A percentile compares a stretch with the other conserved stretches of the same genome.
Conservation (phyloP, 2,113 vertebrate species). For the Muntiacus muntjak region DNA sequence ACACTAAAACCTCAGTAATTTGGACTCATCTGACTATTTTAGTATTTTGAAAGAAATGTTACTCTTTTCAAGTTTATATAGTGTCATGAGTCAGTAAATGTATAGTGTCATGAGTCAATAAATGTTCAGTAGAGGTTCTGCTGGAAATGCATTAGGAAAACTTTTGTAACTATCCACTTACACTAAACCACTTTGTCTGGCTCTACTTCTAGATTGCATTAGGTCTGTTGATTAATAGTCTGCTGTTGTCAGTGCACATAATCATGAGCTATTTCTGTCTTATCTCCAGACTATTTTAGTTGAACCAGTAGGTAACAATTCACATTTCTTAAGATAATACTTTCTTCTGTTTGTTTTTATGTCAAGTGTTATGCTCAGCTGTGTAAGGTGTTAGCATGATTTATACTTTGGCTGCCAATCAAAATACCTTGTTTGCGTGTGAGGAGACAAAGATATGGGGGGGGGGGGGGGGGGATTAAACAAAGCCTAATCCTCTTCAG, state of each 20-base stretch:
- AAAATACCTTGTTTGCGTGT: not conserved
- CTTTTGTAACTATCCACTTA: not conserved
- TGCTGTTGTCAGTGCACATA: not conserved
- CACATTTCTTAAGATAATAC: not conserved
- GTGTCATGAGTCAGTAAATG: not conserved
- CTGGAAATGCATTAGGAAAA: not conserved
- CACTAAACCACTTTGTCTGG: not conserved
- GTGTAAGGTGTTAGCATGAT: not conserved
- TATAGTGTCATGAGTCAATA: not conserved
- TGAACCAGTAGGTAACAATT: not conserved
- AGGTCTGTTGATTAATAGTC: not conserved
- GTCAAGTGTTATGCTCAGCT: not conserved
- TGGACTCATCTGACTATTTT: not conserved
- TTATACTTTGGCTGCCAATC: not conserved
- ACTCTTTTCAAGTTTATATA: not conserved
- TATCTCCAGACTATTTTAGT: not conserved
- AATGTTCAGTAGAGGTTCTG: not conserved
- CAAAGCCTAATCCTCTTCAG: not conserved
- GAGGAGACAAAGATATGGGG: not conserved
- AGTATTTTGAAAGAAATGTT: slow-evolving; percentile 31
- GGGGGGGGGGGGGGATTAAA: not conserved
- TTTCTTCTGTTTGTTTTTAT: not conserved
- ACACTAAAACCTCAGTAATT: not conserved
- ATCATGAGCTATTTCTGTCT: not conserved
- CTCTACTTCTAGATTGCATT: not conserved